A percentile compares a stretch with the other conserved stretches of the same genome.
phyloP scores from a whole-genome alignment of 2,888 invertebrate genomes.

The Fragum fragum region DNA sequence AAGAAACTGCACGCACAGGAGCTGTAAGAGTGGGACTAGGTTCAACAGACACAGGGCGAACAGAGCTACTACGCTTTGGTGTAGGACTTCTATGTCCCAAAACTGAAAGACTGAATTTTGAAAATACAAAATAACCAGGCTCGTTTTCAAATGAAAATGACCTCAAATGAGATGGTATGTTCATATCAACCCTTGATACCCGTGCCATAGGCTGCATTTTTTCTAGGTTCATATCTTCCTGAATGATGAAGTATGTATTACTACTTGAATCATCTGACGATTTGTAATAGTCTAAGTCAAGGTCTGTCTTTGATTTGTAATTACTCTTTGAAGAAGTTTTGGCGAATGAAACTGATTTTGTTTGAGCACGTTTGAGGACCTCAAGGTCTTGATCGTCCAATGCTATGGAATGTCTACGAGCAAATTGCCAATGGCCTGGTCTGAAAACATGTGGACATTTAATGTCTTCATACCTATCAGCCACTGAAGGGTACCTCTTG shows the following conservation, averaged over 20 bases:
- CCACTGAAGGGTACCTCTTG: constrained; percentile 44
- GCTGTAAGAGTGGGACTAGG: constrained; percentile 21
- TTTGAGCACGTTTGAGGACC: constrained; percentile 23
- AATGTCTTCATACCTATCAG: constrained; percentile 63
- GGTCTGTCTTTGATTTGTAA: constrained; percentile 31
- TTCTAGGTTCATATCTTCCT: constrained; percentile 52
- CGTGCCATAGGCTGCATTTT: constrained; percentile 28
- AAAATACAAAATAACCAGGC: constrained; percentile 59
- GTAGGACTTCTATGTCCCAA: constrained; percentile 39
- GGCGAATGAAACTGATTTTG: not conserved
- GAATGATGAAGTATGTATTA: constrained; percentile 50
- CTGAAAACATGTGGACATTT: constrained; percentile 52
- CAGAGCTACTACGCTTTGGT: constrained; percentile 9
- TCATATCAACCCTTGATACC: constrained; percentile 36
- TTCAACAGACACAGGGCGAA: constrained; percentile 38
- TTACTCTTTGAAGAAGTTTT: constrained; percentile 14
- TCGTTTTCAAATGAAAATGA: constrained; percentile 52
- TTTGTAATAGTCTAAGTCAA: constrained; percentile 24
- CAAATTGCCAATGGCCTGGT: constrained; percentile 42
- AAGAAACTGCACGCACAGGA: constrained; percentile 15
- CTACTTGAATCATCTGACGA: constrained; percentile 35
- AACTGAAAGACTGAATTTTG: constrained; percentile 59
- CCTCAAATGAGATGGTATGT: constrained; percentile 19
- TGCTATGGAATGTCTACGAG: constrained; percentile 51
- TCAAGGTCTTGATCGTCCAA: constrained; percentile 53